phyloP scores from a whole-genome alignment of 2,113 vertebrate genomes.

The Machaerirhynchus nigripectus region DNA sequence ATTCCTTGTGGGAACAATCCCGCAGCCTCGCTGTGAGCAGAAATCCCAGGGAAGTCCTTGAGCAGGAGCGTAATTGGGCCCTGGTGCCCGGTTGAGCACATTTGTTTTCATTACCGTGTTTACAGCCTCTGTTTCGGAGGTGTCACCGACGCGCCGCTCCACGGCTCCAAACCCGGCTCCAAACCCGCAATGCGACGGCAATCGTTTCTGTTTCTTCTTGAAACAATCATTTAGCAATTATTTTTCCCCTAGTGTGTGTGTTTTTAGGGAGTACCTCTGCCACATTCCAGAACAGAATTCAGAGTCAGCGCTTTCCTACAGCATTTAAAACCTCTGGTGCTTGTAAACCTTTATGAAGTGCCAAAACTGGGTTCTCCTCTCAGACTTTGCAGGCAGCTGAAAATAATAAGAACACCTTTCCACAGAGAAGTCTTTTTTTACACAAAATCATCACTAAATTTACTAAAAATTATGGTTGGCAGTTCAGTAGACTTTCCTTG shows the following conservation, averaged over 20 bases:
- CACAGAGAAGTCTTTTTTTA: background rate
- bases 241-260: background rate
- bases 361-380: background rate
- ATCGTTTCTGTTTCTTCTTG: background rate
- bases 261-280: background rate
- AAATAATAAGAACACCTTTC: background rate
- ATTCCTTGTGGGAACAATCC: background rate
- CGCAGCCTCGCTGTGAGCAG: background rate
- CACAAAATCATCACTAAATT: background rate
- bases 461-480: background rate
- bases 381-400: background rate
- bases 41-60: slow-evolving; percentile 4
- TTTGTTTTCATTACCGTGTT: slow-evolving; percentile 13
- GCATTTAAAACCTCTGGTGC: background rate
- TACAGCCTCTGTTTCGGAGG: background rate
- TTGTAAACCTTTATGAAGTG: background rate
- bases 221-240: slow-evolving; percentile 1
- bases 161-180: background rate
- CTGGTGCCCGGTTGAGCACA: background rate
- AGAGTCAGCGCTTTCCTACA: background rate
- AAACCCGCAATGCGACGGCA: background rate
- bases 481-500: background rate
- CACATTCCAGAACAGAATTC: background rate
- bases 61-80: background rate
- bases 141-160: background rate